Evolutionary conservation across 1,140 invertebrate genomes (phyloP).

Genomic region (Lineus longissimus): DNA sequence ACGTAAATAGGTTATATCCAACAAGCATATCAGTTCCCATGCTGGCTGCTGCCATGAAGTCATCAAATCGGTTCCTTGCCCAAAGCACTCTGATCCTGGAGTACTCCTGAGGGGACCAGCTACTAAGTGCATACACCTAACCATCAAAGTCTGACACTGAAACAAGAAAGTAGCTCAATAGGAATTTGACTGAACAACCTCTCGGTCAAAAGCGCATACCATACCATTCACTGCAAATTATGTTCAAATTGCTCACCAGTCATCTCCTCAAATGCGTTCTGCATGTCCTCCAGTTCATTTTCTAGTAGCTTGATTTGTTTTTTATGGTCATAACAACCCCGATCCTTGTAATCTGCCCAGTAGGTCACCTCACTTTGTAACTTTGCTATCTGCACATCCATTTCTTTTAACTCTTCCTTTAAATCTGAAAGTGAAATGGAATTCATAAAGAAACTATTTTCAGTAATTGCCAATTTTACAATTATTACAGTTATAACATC

Average conservation of each 20-base stretch:
- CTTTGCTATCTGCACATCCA: conserved; percentile 32
- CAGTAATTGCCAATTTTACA: conserved; percentile 7
- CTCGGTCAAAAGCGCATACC: too few relatives aligned
- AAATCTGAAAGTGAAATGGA: conserved; percentile 27
- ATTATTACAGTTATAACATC: not conserved
- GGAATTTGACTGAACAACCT: too few relatives aligned
- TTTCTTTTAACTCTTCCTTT: conserved; percentile 35
- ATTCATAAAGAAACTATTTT: not conserved
- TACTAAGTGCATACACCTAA: too few relatives aligned
- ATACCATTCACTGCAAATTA: too few relatives aligned
- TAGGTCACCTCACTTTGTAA: conserved; percentile 33
- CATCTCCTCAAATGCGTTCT: conserved; percentile 46
- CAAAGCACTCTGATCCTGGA: too few relatives aligned
- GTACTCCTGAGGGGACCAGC: too few relatives aligned
- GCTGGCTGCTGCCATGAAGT: not conserved
- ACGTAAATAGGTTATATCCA: not conserved
- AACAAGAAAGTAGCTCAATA: too few relatives aligned
- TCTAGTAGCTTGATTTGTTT: conserved; percentile 42
- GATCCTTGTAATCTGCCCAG: conserved; percentile 40
- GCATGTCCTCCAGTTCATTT: conserved; percentile 43
- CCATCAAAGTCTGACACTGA: too few relatives aligned
- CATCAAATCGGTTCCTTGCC: not conserved
- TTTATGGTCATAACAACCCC: conserved; percentile 34
- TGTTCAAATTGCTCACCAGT: conserved; percentile 20
- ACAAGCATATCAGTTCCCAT: not conserved